Evolutionary conservation across 2,113 vertebrate genomes (phyloP).

Genomic region (Ammodytes dubius): DNA sequence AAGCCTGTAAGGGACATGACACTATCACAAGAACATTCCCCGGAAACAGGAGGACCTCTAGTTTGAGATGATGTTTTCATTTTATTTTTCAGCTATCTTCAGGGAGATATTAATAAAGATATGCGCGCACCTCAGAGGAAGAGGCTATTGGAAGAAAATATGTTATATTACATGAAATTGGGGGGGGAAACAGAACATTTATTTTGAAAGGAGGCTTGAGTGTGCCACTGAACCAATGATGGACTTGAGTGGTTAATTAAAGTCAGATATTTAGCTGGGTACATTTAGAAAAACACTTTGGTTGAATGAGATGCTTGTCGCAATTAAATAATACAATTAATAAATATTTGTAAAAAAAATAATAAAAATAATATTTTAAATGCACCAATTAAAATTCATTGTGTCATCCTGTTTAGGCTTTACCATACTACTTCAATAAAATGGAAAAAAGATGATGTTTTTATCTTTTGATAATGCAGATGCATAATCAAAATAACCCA

Average conservation of each 20-base stretch:
- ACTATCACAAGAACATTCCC: too few relatives aligned
- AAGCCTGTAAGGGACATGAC: too few relatives aligned
- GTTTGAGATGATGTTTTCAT: too few relatives aligned
- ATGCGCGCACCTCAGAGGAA: neutral
- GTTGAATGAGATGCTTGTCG: neutral
- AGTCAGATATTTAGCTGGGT: neutral
- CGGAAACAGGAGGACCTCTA: too few relatives aligned
- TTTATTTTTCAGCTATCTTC: too few relatives aligned
- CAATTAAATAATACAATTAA: slow-evolving; percentile 16
- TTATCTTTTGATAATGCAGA: slow-evolving; percentile 13
- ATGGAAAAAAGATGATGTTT: neutral
- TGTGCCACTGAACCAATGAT: neutral
- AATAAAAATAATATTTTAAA: slow-evolving; percentile 6
- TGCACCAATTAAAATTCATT: slow-evolving; percentile 12
- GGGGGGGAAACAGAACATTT: neutral
- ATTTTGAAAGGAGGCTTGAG: neutral
- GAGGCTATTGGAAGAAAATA: neutral
- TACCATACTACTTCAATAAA: neutral
- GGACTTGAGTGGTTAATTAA: neutral
- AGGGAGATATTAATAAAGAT: too few relatives aligned
- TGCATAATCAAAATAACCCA: neutral
- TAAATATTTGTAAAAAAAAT: neutral
- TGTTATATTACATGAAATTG: neutral
- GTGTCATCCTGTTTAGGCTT: neutral
- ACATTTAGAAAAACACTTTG: neutral